Percentiles rank a stretch among this genome's conserved stretches.
Evolutionary conservation across 2,113 vertebrate species (phyloP).

Genomic region (Calyptommatus sinebrachiatus): DNA sequence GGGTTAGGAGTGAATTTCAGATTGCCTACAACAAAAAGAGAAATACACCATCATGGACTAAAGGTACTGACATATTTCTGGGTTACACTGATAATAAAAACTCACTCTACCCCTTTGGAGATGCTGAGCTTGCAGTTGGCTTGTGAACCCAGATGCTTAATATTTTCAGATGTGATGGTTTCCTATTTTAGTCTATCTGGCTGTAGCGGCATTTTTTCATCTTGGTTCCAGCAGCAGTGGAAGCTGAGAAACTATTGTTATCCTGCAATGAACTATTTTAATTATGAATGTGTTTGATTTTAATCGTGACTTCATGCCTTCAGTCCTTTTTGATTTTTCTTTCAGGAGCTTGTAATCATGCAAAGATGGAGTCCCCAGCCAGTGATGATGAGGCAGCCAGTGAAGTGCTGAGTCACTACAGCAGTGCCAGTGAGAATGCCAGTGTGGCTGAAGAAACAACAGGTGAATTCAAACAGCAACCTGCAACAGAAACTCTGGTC

Average conservation of each 20-base stretch:
- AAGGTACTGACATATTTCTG: background rate
- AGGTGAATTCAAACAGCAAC: slow-evolving; percentile 65
- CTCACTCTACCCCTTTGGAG: no score
- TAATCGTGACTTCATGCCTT: no score
- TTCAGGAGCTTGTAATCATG: slow-evolving; percentile 72
- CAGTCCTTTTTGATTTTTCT: background rate
- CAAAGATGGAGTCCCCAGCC: slow-evolving; percentile 79
- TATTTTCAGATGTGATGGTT: no score
- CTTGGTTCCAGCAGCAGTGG: no score
- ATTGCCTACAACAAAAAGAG: background rate
- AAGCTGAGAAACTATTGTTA: no score
- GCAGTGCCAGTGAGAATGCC: slow-evolving; percentile 85
- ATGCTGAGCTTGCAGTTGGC: no score
- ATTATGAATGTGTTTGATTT: no score
- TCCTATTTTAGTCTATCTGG: no score
- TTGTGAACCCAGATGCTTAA: no score
- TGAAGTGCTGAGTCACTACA: slow-evolving; percentile 86
- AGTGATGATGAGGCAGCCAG: slow-evolving; percentile 90
- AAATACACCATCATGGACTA: background rate
- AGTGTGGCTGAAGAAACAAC: slow-evolving; percentile 80
- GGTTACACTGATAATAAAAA: no score
- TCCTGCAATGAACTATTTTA: no score
- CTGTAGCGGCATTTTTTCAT: no score
- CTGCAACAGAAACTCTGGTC: background rate
- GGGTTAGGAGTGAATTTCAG: background rate